Base-by-base conservation (phyloP, 37 sponge, comb jelly and placozoan species). In the Geodia barretti region DNA sequence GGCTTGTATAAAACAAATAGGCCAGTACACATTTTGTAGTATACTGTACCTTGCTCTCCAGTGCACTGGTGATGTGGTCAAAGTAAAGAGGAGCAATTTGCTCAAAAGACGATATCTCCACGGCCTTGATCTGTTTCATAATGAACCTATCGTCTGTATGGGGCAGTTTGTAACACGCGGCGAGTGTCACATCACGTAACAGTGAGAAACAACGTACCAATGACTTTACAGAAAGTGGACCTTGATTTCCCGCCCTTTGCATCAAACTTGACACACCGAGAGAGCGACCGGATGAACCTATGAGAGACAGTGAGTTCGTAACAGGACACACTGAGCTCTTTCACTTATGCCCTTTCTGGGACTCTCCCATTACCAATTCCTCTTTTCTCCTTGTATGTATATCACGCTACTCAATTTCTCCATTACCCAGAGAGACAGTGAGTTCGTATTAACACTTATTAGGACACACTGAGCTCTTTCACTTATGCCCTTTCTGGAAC, bases 241-340 rank as follows among this genome's bases (percentile, higher is more conserved):
- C 98, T 78, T 19, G 96, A 93, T 75, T 98, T 98, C 7, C 98
- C 98, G 2, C 98, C 98, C 65, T 86, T 90, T 34, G 98, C 98
- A 4, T 85, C 87, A 86, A 90, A 98, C 39, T 88, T 81, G 62
- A 89, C 83, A 91, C 98, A 98, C 30, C 93, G 83, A 17, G 95
- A 75, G 31, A 98, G 87, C 3, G 94, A 95, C 20, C 94, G 86
- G 59, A 95, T 86, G 59, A 80, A 98, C 78, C 95, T 86, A 73
- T 29, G 21, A 35, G 58, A 60, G 19, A 33, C 34, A 21, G 32
- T 47, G 14, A 7, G 14, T 47, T 7, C 14, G 14, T 14, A 47
- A 47, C 54, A 47, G 54, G 54, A 47, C 5, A 29, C 60, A 81
- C 23, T 58, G 24, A 23, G 8, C 7, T 30, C 25, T 28, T n/a